These are phyloP conservation scores for Eubasilissa splendida DNA, from an alignment of 2,888 invertebrate species.

Conservation along the genomic window DNA sequence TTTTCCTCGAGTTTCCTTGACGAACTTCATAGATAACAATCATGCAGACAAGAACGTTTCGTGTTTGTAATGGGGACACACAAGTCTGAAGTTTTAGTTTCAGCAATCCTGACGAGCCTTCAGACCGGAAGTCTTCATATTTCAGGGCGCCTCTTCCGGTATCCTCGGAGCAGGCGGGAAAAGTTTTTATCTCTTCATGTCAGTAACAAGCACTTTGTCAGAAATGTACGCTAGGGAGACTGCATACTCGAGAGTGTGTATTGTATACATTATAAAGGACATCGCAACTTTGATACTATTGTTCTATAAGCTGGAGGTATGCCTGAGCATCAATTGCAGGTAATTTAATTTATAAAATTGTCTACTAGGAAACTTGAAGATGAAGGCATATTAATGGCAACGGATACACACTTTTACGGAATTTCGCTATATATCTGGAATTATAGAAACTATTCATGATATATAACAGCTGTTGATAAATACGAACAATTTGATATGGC, in stretches of 20 bases:
- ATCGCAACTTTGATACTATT: no score
- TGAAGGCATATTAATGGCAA: no score
- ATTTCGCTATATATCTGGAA: no score
- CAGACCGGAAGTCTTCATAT: slow-evolving; percentile 56
- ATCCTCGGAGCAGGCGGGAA: slow-evolving; percentile 26
- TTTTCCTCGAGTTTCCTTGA: no score
- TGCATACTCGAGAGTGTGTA: neutral
- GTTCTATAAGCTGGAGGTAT: no score
- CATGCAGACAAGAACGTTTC: slow-evolving; percentile 31
- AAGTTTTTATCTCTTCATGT: slow-evolving; percentile 55
- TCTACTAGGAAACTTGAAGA: no score
- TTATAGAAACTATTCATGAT: no score
- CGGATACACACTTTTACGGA: no score
- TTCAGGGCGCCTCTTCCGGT: slow-evolving; percentile 49
- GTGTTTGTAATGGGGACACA: slow-evolving; percentile 38
- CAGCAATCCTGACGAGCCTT: slow-evolving; percentile 53
- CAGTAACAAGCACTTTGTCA: slow-evolving; percentile 41
- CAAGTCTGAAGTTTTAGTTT: slow-evolving; percentile 43
- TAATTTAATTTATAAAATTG: no score
- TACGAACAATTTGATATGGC: no score
- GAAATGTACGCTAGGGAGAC: neutral
- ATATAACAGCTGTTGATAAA: no score
- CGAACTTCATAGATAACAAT: slow-evolving; percentile 35
- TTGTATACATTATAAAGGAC: neutral
- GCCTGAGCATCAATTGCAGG: no score